Base-by-base conservation (phyloP, 2,113 vertebrate species). In the Lagenorhynchus albirostris region DNA sequence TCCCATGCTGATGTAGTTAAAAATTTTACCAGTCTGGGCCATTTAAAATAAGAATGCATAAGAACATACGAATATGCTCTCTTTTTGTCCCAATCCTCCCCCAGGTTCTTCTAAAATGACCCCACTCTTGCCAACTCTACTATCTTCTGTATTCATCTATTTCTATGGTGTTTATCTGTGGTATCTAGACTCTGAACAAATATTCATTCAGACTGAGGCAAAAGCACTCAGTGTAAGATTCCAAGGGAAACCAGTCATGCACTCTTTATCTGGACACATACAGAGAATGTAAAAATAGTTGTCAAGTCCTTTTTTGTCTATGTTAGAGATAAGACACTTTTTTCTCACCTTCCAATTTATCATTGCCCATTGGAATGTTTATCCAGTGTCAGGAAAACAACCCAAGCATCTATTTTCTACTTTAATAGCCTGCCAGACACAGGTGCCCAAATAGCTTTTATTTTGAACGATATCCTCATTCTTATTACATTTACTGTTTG, bases 311-410 rank as follows among this genome's bases (percentile, higher is more conserved):
- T 77, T 50, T 41, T 55, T 82, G 95, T 93, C 76, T 74, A 4
- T 15, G 29, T 29, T 31, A n/a, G 80, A 97, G 98, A 98, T 96
- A 97, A 98, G 94, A 77, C 92, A 70, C 31, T 47, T 83, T 80
- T 63, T 71, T 41, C 81, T 94, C 80, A n/a, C 87, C 70, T 96
- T 70, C 80, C 84, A 55, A 97, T 95, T 92, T 63, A 76, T 96
- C 94, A 97, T 41, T 58, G 70, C 50, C 77, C 63, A 2, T 38
- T n/a, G 58, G 79, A 94, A 70, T 85, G 83, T 83, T 79, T 92
- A 87, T 9, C 84, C 50, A 5, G 83, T 36, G 70, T 70, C 65
- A 36, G 41, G 68, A 84, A 94, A 92, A 89, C 58, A 44, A n/a
- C 80, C 68, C 2, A 8, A 29, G 25, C 88, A 44, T 92, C 62